Evolutionary conservation across 2,113 vertebrate species (phyloP).

Genomic region (Aptenodytes forsteri): DNA sequence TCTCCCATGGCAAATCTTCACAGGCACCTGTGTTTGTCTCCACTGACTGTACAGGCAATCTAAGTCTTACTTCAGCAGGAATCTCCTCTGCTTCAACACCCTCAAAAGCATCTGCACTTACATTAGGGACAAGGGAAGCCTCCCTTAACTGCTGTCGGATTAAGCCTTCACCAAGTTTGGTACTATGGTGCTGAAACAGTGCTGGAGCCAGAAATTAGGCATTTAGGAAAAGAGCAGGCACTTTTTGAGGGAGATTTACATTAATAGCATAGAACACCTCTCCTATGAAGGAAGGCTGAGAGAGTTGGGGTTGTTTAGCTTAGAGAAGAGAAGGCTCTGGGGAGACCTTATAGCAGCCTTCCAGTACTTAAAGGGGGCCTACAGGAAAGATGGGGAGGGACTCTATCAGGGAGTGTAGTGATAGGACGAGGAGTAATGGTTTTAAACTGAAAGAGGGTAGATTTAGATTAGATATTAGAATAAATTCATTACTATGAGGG

Average conservation of each 20-base stretch:
- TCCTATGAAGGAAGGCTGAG: not conserved
- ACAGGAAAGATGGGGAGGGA: not conserved
- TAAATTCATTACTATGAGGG: not conserved
- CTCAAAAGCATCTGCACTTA: not conserved
- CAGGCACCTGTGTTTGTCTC: not conserved
- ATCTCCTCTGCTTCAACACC: not conserved
- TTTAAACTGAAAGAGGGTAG: not conserved
- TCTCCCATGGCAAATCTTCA: not conserved
- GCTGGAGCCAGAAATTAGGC: not conserved
- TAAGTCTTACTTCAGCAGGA: not conserved
- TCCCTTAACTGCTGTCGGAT: not conserved
- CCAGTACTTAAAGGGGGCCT: too few relatives aligned
- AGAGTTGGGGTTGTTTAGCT: not conserved
- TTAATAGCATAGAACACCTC: not conserved
- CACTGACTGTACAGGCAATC: not conserved
- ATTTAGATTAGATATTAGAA: not conserved
- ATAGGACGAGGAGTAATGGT: rapidly evolving
- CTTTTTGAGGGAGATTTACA: not conserved
- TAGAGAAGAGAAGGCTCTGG: not conserved
- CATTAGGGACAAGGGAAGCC: not conserved
- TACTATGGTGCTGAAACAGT: not conserved
- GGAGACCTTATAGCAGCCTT: not conserved
- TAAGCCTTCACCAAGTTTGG: not conserved
- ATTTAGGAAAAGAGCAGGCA: not conserved
- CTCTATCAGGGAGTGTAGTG: not conserved